A percentile compares a stretch with the other conserved stretches of the same genome.
Conservation (phyloP, 1,140 invertebrate genomes). For the Cotesia vestalis region DNA sequence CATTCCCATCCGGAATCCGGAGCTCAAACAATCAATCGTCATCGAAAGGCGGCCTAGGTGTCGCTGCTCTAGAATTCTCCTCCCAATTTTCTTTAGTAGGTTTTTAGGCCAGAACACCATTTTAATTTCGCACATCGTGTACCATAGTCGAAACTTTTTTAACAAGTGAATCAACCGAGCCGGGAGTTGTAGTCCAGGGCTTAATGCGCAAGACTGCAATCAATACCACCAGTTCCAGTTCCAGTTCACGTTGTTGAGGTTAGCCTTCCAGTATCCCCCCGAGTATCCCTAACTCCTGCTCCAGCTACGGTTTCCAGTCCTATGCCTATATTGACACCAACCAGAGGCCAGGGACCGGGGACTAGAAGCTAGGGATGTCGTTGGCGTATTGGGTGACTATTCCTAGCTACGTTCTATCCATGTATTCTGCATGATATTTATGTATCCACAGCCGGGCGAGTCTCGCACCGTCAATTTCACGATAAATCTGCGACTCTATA, state of each 20-base stretch:
- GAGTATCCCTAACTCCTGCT: not conserved
- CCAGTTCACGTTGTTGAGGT: slow-evolving; percentile 40
- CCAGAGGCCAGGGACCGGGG: not conserved
- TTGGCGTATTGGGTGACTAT: slow-evolving; percentile 18
- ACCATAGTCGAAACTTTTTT: not conserved
- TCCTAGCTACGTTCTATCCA: not conserved
- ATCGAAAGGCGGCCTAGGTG: not conserved
- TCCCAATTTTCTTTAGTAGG: not conserved
- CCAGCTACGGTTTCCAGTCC: not conserved
- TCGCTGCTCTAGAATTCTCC: not conserved
- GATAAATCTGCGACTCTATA: slow-evolving; percentile 48
- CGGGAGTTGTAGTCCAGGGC: not conserved
- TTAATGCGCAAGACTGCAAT: slow-evolving; percentile 38
- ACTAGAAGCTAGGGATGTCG: not conserved
- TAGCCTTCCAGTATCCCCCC: slow-evolving; percentile 17
- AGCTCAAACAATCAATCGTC: too few species aligned
- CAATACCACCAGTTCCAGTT: slow-evolving; percentile 34
- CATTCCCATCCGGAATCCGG: too few species aligned
- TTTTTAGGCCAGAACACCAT: not conserved
- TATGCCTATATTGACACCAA: not conserved
- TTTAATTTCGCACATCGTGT: not conserved
- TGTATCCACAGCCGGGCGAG: not conserved
- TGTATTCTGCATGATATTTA: not conserved
- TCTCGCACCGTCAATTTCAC: slow-evolving; percentile 35
- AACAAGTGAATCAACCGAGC: not conserved